These are phyloP conservation scores for Peromyscus polionotus DNA, from an alignment of 2,113 vertebrate genomes.

Conservation along the genomic window DNA sequence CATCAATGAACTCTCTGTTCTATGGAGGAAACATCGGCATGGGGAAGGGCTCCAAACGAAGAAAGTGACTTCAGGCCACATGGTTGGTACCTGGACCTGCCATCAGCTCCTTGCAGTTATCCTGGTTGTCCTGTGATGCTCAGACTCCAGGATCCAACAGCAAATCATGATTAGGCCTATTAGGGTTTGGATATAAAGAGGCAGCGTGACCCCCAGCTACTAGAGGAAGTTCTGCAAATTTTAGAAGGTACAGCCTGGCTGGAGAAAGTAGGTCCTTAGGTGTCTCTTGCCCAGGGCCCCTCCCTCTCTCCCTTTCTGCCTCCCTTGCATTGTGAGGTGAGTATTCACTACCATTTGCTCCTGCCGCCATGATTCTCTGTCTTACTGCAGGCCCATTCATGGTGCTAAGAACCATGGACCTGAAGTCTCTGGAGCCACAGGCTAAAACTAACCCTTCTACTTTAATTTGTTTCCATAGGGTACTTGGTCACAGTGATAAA, in stretches of 20 bases:
- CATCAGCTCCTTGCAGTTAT: neutral
- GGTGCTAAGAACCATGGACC: neutral
- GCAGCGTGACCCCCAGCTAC: neutral
- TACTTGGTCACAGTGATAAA: neutral
- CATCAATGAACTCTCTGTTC: neutral
- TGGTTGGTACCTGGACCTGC: neutral
- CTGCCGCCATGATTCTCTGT: neutral
- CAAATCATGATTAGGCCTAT: neutral
- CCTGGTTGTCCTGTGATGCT: neutral
- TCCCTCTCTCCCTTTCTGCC: neutral
- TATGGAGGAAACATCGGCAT: neutral
- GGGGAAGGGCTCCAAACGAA: neutral
- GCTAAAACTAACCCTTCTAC: neutral
- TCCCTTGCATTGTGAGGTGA: neutral
- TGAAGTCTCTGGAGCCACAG: neutral
- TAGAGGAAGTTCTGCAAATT: neutral
- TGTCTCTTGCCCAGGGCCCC: neutral
- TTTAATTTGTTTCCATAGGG: neutral
- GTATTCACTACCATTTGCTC: neutral
- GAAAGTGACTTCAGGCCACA: neutral
- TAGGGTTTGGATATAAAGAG: neutral
- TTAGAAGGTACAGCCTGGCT: neutral
- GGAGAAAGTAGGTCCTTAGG: neutral
- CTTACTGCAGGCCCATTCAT: neutral
- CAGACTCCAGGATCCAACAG: neutral